A percentile compares a stretch with the other conserved stretches of the same genome.
phyloP scores from a whole-genome alignment of 2,797 vertebrate species.

The Catharus ustulatus region DNA sequence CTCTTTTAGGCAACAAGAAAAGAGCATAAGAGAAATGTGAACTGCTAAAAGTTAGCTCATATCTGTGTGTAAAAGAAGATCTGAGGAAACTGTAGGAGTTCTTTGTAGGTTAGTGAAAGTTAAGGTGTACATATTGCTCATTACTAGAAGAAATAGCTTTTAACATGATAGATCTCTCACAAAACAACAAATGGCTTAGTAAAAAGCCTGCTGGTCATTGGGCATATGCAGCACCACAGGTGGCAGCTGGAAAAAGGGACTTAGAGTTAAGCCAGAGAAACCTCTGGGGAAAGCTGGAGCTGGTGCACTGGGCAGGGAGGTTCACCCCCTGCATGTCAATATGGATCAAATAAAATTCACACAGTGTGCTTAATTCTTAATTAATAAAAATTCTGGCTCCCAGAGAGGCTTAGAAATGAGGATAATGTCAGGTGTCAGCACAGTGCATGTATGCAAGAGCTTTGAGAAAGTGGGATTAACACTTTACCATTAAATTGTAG shows the following conservation, averaged over 20 bases:
- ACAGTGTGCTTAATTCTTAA: background rate
- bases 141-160: background rate
- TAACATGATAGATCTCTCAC: background rate
- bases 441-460: background rate
- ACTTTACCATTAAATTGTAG: background rate
- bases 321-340: background rate
- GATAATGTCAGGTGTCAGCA: background rate
- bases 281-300: background rate
- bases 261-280: background rate
- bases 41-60: background rate
- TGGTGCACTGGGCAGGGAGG: too few species aligned
- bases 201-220: background rate
- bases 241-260: background rate
- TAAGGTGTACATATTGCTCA: background rate
- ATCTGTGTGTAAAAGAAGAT: background rate
- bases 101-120: background rate
- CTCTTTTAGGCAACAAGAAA: background rate
- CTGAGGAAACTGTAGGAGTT: background rate
- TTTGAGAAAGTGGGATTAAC: background rate
- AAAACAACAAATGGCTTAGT: background rate
- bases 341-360: background rate
- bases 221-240: background rate
- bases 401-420: background rate
- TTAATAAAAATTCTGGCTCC: background rate
- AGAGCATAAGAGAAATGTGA: background rate